Evolutionary conservation across 1,140 invertebrate genomes (phyloP), one percentile per base, ranked within the genome.

Genomic region (Danaus melanippus): DNA sequence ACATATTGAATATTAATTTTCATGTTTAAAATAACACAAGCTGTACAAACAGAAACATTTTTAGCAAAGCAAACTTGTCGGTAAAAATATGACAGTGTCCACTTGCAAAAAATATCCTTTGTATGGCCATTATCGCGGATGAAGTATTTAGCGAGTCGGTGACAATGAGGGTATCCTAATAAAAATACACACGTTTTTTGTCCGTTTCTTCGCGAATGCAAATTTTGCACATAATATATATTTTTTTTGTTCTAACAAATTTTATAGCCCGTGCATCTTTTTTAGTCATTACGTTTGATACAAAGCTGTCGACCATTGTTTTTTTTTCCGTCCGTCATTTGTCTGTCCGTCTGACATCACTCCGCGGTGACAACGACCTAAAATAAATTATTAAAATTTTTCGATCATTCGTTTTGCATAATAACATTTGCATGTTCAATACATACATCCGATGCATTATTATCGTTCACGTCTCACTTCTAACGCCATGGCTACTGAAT

Each of bases 301-400:
- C 76, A 76, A 79, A 79, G 69, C 21, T 32, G 21, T 32, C 21
- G 21, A 32, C 52, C 66, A 78, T 73, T 80, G 73, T 79, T 71
- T 79, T 75, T 80, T 79, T 82, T 62, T 60, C 44, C 52, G 50
- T 63, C 67, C 67, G 69, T 76, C 71, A 79, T 77, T 76, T 71
- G 74, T 74, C 64, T 67, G 75, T 71, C 69, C 65, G 72, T 59
- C 75, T 83, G 82, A 82, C 78, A 82, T 80, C 79, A 83, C 71
- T 79, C 75, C 66, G 32, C 66, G 64, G 73, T 60, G 79, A 83
- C 82, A 83, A 83, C 71, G 79, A 81, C 74, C 77, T 71, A 76
- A 81, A 74, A 82, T 83, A 79, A 83, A 76, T 79, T 76, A 74
- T 77, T 78, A 68, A 76, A 77, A 72, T 82, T 32, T 76, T 71